phyloP scores from a whole-genome alignment of 2,888 invertebrate species.

The Megalurothrips usitatus region DNA sequence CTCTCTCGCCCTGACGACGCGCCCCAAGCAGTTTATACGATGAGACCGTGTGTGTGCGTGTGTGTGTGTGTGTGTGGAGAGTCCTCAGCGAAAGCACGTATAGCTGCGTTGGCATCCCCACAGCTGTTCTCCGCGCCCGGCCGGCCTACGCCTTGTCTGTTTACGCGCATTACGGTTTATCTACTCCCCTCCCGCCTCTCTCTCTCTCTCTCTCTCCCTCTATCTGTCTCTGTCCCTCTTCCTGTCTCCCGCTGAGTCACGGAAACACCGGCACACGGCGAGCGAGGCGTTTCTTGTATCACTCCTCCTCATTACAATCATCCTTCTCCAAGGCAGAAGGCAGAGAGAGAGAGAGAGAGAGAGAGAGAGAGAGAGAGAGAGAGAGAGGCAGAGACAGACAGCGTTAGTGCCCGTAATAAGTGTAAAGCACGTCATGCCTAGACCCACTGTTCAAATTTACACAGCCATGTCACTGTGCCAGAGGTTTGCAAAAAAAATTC shows the following conservation, averaged over 20 bases:
- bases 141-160: not conserved
- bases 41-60: too few species aligned
- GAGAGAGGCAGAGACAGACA: not conserved
- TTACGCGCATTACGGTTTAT: slow-evolving; percentile 24
- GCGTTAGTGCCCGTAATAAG: not conserved
- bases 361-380: not conserved
- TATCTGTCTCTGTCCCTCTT: too few species aligned
- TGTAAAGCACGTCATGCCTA: not conserved
- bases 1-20: too few species aligned
- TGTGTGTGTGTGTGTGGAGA: too few species aligned
- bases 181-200: not conserved
- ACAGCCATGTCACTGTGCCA: too few species aligned
- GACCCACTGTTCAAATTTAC: not conserved
- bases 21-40: too few species aligned
- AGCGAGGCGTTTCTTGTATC: not conserved
- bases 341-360: not conserved
- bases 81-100: too few species aligned
- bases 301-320: not conserved
- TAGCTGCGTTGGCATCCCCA: not conserved
- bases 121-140: not conserved
- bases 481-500: too few species aligned
- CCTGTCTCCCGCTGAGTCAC: not conserved
- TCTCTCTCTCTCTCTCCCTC: too few species aligned
- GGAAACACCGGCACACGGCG: not conserved
- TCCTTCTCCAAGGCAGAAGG: not conserved